phyloP scores from a whole-genome alignment of 2,888 invertebrate species.

The Tridacna gigas region DNA sequence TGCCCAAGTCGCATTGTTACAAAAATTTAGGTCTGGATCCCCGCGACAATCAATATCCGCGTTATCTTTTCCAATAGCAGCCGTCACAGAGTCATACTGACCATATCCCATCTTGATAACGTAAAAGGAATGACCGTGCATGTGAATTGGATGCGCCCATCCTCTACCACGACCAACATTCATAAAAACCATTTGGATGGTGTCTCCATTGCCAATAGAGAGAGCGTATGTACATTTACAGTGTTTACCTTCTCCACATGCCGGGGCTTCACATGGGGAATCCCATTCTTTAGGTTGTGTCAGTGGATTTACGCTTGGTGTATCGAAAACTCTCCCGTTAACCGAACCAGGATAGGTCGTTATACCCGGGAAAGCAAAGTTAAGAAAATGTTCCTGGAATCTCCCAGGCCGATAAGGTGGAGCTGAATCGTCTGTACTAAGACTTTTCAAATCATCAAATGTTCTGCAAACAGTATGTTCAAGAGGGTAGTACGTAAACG shows the following conservation, averaged over 20 bases:
- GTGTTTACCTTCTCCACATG: constrained; percentile 65
- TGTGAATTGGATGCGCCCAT: constrained; percentile 80
- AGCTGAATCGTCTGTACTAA: constrained; percentile 51
- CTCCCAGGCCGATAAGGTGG: constrained; percentile 47
- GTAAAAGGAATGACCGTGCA: constrained; percentile 82
- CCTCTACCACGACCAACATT: constrained; percentile 76
- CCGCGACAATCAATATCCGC: constrained; percentile 68
- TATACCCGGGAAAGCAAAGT: constrained; percentile 78
- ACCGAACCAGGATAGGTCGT: constrained; percentile 68
- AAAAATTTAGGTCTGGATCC: constrained; percentile 66
- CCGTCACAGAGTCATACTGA: constrained; percentile 59
- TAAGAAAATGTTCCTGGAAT: constrained; percentile 75
- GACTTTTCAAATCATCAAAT: constrained; percentile 62
- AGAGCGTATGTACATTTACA: constrained; percentile 76
- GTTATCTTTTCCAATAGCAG: constrained; percentile 66
- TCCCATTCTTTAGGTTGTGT: constrained; percentile 70
- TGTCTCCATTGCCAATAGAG: constrained; percentile 68
- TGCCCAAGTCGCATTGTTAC: constrained; percentile 77
- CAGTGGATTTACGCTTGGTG: constrained; percentile 68
- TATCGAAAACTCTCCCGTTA: constrained; percentile 70
- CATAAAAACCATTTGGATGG: constrained; percentile 76
- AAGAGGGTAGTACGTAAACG: constrained; percentile 65
- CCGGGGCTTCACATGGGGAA: constrained; percentile 65
- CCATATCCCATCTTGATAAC: constrained; percentile 80
- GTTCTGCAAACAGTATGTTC: constrained; percentile 48